Evolutionary conservation across 2,797 vertebrate genomes (phyloP), one percentile per base, ranked within the genome.

Genomic region (Melanotaenia nigrans): DNA sequence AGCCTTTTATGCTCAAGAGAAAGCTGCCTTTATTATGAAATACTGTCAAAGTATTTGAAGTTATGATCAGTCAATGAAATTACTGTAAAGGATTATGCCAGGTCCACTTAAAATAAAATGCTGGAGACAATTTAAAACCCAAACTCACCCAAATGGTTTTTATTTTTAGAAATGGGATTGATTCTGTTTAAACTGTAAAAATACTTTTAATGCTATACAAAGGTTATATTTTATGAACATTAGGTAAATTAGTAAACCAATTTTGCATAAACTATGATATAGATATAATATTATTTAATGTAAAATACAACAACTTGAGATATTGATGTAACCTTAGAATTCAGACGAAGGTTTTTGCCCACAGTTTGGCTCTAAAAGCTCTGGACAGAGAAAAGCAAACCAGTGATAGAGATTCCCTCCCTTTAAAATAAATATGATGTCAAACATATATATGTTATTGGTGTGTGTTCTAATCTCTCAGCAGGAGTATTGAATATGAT

Each of bases 391-490:
- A 58, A 75, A 77, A 65, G 68, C 71, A 88, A 88, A 84, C 51
- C 51, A 75, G 61, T 65, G 76, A 69, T 68, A 20, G 65, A 73
- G 59, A 69, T 65, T 81, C 73, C 62, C 42, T 81, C 42, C 24
- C 76, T 75, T 59, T 83, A 71, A 89, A 90, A 87, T 87, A 89
- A 92, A 91, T 89, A 86, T 71, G 79, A 86, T 86, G 79, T 88
- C 71, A 85, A 80, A 82, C 87, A 90, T 69, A 91, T 87, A 78
- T 70, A 64, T 73, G 62, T 83, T 82, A 85, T 87, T 90, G 61
- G 53, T 85, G 81, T 77, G 72, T 85, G 75, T 89, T 91, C 90
- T 90, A 89, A 92, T 83, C 79, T 76, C 71, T 42, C 58, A 47
- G 30, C 54, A 79, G 68, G 66, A 85, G 83, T 71, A 86, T 79